A percentile compares a stretch with the other conserved stretches of the same genome.
Evolutionary conservation across 2,888 invertebrate genomes (phyloP).

Genomic region (Hirtodrosophila alboralis): DNA sequence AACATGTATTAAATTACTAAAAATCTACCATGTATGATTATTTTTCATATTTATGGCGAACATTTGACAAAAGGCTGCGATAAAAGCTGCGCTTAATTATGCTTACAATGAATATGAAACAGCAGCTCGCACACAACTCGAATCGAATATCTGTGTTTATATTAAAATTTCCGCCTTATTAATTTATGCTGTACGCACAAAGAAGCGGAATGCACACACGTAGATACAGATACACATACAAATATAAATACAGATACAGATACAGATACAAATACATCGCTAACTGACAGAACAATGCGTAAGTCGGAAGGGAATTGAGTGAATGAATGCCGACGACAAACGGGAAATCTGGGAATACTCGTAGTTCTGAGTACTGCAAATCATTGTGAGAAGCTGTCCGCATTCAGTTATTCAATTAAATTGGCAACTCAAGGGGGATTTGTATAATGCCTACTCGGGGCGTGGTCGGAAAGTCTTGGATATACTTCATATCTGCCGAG

Average conservation of each 20-base stretch:
- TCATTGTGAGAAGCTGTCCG: constrained; percentile 67
- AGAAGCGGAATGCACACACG: constrained; percentile 16
- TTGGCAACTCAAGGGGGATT: constrained; percentile 66
- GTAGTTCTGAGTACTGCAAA: constrained; percentile 34
- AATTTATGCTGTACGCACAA: constrained; percentile 59
- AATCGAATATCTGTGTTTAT: constrained; percentile 67
- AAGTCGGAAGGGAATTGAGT: constrained; percentile 50
- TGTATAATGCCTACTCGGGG: constrained; percentile 2
- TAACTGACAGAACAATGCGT: constrained; percentile 59
- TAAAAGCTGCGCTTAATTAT: constrained; percentile 61
- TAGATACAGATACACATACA: constrained; percentile 5
- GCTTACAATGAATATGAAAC: constrained; percentile 49
- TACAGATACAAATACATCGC: constrained; percentile 55
- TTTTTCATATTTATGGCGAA: constrained; percentile 21
- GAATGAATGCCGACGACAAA: constrained; percentile 29
- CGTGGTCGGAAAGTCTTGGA: constrained; percentile 27
- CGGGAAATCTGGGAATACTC: constrained; percentile 28
- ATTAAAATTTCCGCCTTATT: constrained; percentile 82
- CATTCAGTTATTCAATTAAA: constrained; percentile 70
- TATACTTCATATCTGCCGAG: constrained; percentile 45
- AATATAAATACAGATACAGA: constrained; percentile 1
- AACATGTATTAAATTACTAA: constrained; percentile 65
- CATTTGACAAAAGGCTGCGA: constrained; percentile 45
- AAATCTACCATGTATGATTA: constrained; percentile 25
- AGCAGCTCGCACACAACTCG: constrained; percentile 37